These are phyloP conservation scores for Polyploca ridens DNA, from an alignment of 2,888 invertebrate species.

Conservation along the genomic window DNA sequence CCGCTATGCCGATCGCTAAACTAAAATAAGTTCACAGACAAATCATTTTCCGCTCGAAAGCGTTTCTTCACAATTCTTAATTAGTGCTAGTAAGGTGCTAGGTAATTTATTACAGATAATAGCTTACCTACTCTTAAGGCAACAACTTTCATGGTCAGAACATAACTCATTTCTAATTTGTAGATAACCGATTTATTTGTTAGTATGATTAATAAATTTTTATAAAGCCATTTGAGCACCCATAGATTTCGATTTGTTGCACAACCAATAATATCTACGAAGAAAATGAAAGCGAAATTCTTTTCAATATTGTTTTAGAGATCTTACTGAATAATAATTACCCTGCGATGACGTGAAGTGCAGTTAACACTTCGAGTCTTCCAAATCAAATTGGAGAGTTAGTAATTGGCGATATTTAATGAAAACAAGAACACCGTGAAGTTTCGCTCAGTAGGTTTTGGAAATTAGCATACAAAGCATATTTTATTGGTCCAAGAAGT, in stretches of 20 bases:
- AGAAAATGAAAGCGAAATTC: too few relatives aligned
- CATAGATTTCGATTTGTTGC: too few relatives aligned
- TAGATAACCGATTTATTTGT: neutral
- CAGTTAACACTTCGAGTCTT: too few relatives aligned
- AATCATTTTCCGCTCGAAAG: constrained; percentile 38
- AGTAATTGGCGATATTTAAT: too few relatives aligned
- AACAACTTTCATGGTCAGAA: constrained; percentile 1
- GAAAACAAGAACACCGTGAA: too few relatives aligned
- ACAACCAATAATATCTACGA: too few relatives aligned
- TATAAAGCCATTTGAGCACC: too few relatives aligned
- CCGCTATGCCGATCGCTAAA: constrained; percentile 12
- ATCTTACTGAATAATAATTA: too few relatives aligned
- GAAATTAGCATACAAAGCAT: neutral
- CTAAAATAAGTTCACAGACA: constrained; percentile 30
- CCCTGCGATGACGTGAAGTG: too few relatives aligned
- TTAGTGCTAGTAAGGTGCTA: constrained; percentile 19
- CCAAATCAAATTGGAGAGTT: too few relatives aligned
- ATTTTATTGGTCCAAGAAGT: neutral
- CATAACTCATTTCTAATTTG: constrained; percentile 6
- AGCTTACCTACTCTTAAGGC: neutral
- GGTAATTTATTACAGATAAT: constrained; percentile 25
- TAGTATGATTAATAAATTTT: neutral
- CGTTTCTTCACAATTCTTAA: constrained; percentile 23
- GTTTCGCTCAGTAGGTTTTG: too few relatives aligned
- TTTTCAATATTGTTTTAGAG: too few relatives aligned